These are phyloP conservation scores for Philopedon plagiatum DNA, from an alignment of 2,888 invertebrate species.

Conservation along the genomic window DNA sequence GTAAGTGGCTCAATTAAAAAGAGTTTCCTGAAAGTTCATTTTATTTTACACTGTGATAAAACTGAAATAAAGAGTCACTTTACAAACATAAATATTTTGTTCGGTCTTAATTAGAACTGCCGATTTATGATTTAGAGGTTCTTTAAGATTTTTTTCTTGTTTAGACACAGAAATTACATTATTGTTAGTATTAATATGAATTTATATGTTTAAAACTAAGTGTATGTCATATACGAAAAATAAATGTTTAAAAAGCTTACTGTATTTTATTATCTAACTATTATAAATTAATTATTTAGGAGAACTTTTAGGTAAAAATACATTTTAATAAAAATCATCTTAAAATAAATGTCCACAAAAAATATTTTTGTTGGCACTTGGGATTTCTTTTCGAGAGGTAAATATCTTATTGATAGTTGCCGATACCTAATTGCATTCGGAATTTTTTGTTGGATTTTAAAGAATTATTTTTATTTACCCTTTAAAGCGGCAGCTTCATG, in stretches of 20 bases:
- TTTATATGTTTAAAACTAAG: slow-evolving; percentile 46
- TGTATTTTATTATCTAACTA: background rate
- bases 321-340: no score
- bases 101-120: slow-evolving; percentile 14
- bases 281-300: background rate
- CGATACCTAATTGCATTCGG: no score
- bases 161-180: slow-evolving; percentile 29
- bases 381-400: no score
- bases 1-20: slow-evolving; percentile 32
- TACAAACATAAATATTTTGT: background rate
- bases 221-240: slow-evolving; percentile 46
- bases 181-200: slow-evolving; percentile 45
- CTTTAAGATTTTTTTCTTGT: slow-evolving; percentile 1
- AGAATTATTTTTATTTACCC: no score
- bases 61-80: slow-evolving; percentile 35
- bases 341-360: no score
- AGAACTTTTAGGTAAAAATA: background rate
- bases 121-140: slow-evolving; percentile 14
- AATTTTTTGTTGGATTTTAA: no score
- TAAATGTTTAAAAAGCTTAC: slow-evolving; percentile 37
- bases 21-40: slow-evolving; percentile 30
- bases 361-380: no score
- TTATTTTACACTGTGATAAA: slow-evolving; percentile 44
- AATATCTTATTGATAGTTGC: no score
- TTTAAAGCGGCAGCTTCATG: no score